phyloP scores from a whole-genome alignment of 2,888 invertebrate genomes.

The Pammene fasciana region DNA sequence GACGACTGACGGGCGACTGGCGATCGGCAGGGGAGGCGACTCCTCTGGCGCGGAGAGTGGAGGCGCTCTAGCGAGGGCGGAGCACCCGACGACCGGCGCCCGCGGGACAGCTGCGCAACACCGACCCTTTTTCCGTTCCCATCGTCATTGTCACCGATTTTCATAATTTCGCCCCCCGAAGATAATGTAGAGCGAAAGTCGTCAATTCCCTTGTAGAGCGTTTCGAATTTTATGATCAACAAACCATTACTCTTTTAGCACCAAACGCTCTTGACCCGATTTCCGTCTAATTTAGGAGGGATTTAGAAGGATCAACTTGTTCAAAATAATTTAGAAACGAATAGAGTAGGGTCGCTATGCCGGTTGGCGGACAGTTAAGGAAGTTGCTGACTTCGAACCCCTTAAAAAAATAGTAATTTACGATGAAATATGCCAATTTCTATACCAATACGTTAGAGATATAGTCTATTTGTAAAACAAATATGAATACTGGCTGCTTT shows the following conservation, averaged over 20 bases:
- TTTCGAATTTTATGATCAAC: conserved; percentile 35
- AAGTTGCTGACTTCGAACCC: too few relatives aligned
- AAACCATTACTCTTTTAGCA: conserved; percentile 27
- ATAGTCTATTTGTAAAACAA: too few relatives aligned
- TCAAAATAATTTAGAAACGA: neutral
- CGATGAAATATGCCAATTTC: too few relatives aligned
- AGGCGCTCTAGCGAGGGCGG: conserved; percentile 66
- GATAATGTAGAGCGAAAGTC: conserved; percentile 34
- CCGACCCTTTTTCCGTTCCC: conserved; percentile 74
- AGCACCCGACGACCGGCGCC: conserved; percentile 68
- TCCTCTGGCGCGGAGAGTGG: conserved; percentile 50
- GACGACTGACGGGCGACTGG: conserved; percentile 73
- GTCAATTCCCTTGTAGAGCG: conserved; percentile 22
- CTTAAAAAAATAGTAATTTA: too few relatives aligned
- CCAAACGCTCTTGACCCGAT: conserved; percentile 23
- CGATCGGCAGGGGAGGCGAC: conserved; percentile 47
- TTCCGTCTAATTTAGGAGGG: conserved; percentile 13
- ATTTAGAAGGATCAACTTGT: neutral
- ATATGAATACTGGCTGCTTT: too few relatives aligned
- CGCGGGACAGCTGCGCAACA: conserved; percentile 79
- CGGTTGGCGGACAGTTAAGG: too few relatives aligned
- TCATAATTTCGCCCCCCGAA: conserved; percentile 35
- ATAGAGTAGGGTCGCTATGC: too few relatives aligned
- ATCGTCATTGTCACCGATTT: conserved; percentile 45
- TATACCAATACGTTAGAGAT: too few relatives aligned